Base-by-base conservation (phyloP, 2,888 invertebrate species). In the Apocheima hispidaria region DNA sequence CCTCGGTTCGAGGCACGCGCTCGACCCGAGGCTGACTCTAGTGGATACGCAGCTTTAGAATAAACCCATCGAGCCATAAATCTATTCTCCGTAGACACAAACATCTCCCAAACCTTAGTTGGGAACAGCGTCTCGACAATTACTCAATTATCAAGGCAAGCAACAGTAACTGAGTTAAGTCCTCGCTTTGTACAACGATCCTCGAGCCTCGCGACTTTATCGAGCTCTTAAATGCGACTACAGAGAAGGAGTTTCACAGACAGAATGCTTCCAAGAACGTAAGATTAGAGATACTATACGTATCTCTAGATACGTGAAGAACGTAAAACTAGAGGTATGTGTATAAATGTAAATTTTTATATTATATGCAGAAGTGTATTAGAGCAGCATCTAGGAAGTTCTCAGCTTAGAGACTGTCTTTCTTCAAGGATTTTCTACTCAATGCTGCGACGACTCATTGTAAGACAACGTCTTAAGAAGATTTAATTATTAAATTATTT, bases 401-500 rank as follows among this genome's bases (percentile, higher is more conserved):
- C n/a, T n/a, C n/a, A n/a, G n/a, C n/a, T 38, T 10, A 3, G 10
- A 20, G 20, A 12, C 6, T 20, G 6, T 14, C 9, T 26, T 16
- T 44, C 1, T 44, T 1, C 7, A n/a, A 3, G 0, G 12, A 30
- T 20, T 20, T 18, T 12, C 46, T 46, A 18, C 18, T 30, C 46
- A 2, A 18, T 12, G 2, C 14, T 21, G n/a, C n/a, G 46, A 18
- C 30, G 69, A 69, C 69, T 72, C 66, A 77, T 80, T 83, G 80
- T 80, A 64, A 69, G 71, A 78, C 66, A 69, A 62, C 65, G 74
- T 67, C 68, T 68, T 58, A 65, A 68, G 70, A 75, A 71, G 79
- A 84, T 86, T 83, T 83, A 79, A 86, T 86, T 83, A 83, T 81
- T 71, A 78, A 76, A 84, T 86, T 81, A 84, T 77, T 76, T 74